A percentile compares a stretch with the other conserved stretches of the same genome.
Conservation (phyloP, 2,888 invertebrate genomes). For the Mechanitis messenoides region DNA sequence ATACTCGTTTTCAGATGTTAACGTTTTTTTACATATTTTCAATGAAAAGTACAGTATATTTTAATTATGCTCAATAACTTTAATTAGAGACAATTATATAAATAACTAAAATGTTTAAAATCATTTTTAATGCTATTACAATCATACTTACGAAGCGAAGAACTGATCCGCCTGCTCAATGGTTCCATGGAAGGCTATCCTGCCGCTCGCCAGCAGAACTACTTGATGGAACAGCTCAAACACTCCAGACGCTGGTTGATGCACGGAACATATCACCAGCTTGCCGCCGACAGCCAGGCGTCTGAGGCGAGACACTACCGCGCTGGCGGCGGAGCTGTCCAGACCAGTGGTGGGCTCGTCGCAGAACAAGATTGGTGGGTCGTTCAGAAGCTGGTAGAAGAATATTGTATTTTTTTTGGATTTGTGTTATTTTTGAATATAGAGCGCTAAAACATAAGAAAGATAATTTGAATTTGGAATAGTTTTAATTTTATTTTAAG, state of each 20-base stretch:
- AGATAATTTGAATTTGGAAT: no score
- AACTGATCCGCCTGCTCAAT: constrained; percentile 81
- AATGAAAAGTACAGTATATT: no score
- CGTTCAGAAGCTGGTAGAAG: constrained; percentile 82
- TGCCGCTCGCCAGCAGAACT: constrained; percentile 85
- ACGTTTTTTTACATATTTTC: no score
- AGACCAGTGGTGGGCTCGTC: constrained; percentile 96
- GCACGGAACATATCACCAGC: constrained; percentile 90
- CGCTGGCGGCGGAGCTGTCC: constrained; percentile 91
- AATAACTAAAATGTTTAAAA: no score
- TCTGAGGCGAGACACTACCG: constrained; percentile 83
- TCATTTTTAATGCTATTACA: not conserved
- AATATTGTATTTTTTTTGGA: not conserved
- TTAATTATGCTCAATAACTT: no score
- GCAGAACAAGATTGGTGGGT: constrained; percentile 92
- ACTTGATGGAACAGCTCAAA: constrained; percentile 89
- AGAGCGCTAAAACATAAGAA: no score
- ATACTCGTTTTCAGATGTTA: no score
- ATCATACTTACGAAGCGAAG: constrained; percentile 79
- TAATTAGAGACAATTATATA: no score
- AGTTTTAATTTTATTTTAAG: no score
- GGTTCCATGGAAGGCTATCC: constrained; percentile 86
- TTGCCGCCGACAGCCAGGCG: constrained; percentile 81
- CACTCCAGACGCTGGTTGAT: constrained; percentile 92
- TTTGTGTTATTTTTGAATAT: no score